Evolutionary conservation across 2,888 invertebrate species (phyloP), one percentile per base, ranked within the genome.

Genomic region (Zelleria hepariella): DNA sequence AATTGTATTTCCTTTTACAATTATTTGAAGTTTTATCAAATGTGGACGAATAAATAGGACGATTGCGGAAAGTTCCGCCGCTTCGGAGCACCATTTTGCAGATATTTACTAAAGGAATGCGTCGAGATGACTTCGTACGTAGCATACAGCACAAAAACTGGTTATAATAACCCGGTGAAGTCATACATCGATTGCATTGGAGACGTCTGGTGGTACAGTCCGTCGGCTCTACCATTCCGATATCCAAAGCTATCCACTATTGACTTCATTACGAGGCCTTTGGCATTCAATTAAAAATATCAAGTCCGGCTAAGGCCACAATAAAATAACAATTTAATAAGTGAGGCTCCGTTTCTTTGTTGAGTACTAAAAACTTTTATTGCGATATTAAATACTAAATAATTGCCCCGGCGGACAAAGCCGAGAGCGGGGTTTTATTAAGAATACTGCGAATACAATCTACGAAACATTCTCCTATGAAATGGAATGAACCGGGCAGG

Each of bases 391-490:
- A 55, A 32, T 27, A 55, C 18, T 32, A 55, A 55, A 59, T 58
- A 61, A 62, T 58, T 61, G 58, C 59, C 61, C 58, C 58, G 65
- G 66, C 32, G 32, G 32, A 42, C 32, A 42, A 42, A 42, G 32
- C 67, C 61, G 65, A 67, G 67, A 71, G 68, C 67, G 64, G 75
- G 72, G 77, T 77, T 72, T 75, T 77, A 80, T 80, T 79, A 75
- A 73, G 76, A 81, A 85, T 86, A 83, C 84, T 78, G 82, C 80
- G 68, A 78, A 21, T 76, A 71, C 69, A 74, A 81, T 77, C 78
- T 78, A 76, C 67, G 72, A 75, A 71, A 74, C 78, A 78, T 77
- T 78, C 75, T 62, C 68, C 32, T 42, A 42, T 42, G 32, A 42
- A 42, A 15, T 15, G 32, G 10, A 32, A 32, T 32, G 32, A 42